Conservation (phyloP, 2,888 invertebrate genomes). For the Listrodromus nycthemerus region DNA sequence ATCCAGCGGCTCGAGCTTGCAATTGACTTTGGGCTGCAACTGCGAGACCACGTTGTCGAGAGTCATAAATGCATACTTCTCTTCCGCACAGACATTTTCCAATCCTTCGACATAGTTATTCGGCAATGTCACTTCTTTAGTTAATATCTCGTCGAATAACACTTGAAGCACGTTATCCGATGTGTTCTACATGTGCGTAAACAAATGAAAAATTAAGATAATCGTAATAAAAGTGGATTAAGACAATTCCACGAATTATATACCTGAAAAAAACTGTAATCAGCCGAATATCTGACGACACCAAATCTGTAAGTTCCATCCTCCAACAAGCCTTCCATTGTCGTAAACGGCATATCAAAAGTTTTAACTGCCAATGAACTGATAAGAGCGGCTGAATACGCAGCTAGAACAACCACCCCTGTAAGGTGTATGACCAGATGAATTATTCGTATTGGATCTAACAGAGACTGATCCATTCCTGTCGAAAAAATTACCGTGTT, state of each 20-base stretch:
- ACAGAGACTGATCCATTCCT: constrained; percentile 74
- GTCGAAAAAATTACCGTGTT: background rate
- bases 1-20: constrained; percentile 79
- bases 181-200: constrained; percentile 74
- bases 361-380: constrained; percentile 81
- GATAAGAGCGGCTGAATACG: constrained; percentile 82
- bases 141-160: constrained; percentile 77
- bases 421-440: constrained; percentile 80
- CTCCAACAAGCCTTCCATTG: constrained; percentile 80
- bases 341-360: constrained; percentile 81
- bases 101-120: constrained; percentile 79
- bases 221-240: too few relatives aligned
- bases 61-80: constrained; percentile 82
- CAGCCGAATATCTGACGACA: constrained; percentile 79
- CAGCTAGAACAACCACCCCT: constrained; percentile 80
- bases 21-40: constrained; percentile 75
- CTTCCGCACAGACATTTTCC: constrained; percentile 75
- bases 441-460: constrained; percentile 78
- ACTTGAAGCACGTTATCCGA: constrained; percentile 74
- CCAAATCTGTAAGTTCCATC: constrained; percentile 81
- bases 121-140: constrained; percentile 74
- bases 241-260: background rate
- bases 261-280: constrained; percentile 80
- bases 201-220: background rate
- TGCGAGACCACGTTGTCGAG: constrained; percentile 78